Evolutionary conservation across 2,888 invertebrate genomes (phyloP).

Genomic region (Lochmaea capreae): DNA sequence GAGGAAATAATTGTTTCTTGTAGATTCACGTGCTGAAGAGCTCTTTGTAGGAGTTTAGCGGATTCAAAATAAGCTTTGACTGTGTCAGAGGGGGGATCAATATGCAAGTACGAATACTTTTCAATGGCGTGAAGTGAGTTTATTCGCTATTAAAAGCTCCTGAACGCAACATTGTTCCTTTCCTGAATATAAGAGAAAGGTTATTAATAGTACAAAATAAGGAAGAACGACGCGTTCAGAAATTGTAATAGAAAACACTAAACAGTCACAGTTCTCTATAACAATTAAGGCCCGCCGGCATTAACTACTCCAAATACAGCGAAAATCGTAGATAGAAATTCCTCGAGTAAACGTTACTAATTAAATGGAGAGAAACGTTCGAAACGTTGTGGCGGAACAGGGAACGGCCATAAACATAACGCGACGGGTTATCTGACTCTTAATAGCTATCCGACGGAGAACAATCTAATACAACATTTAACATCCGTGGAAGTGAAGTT

Average conservation of each 20-base stretch:
- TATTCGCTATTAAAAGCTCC: too few relatives aligned
- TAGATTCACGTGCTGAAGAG: too few relatives aligned
- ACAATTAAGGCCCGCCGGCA: conserved; percentile 5
- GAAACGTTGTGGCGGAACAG: conserved; percentile 23
- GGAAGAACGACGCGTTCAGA: background rate
- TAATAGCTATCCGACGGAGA: conserved; percentile 25
- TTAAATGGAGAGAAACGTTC: conserved; percentile 20
- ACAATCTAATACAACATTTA: conserved; percentile 28
- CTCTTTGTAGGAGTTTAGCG: too few relatives aligned
- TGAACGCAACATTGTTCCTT: too few relatives aligned
- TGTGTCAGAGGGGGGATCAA: too few relatives aligned
- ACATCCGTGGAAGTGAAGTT: conserved; percentile 17
- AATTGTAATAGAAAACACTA: conserved; percentile 3
- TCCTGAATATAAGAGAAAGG: background rate
- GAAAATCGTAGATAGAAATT: conserved; percentile 17
- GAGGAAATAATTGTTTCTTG: too few relatives aligned
- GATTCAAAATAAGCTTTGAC: too few relatives aligned
- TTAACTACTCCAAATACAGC: conserved; percentile 10
- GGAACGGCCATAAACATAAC: conserved; percentile 30
- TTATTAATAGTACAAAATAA: background rate
- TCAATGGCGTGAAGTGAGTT: too few relatives aligned
- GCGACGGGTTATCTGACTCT: conserved; percentile 25
- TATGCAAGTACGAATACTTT: too few relatives aligned
- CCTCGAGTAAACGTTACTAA: conserved; percentile 13
- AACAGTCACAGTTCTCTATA: conserved; percentile 6